Conservation (phyloP, 2,888 invertebrate species). For the Drosophila anomalata region DNA sequence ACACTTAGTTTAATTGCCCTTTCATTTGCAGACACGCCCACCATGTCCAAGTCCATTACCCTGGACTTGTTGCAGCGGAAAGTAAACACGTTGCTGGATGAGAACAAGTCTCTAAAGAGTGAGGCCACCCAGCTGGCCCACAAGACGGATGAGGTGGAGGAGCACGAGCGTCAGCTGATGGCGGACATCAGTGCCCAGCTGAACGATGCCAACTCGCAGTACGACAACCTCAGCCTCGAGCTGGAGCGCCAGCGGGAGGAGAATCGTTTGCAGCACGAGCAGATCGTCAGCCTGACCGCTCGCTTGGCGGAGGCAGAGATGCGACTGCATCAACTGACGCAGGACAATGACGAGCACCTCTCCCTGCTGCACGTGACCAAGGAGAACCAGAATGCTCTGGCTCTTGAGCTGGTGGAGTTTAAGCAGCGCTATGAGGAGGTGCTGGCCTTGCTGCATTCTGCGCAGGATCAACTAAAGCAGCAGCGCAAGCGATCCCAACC, state of each 20-base stretch:
- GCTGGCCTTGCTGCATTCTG: slow-evolving; percentile 92
- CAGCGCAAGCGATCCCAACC: slow-evolving; percentile 90
- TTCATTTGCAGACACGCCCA: slow-evolving; percentile 84
- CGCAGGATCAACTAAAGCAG: slow-evolving; percentile 93
- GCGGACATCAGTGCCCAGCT: slow-evolving; percentile 93
- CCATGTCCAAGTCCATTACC: slow-evolving; percentile 88
- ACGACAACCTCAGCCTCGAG: slow-evolving; percentile 86
- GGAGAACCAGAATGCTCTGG: slow-evolving; percentile 96
- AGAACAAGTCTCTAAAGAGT: slow-evolving; percentile 92
- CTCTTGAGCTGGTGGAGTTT: slow-evolving; percentile 94
- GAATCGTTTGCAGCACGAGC: slow-evolving; percentile 91
- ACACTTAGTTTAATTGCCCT: background rate
- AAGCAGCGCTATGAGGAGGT: slow-evolving; percentile 95
- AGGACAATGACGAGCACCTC: slow-evolving; percentile 94
- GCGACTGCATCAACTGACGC: slow-evolving; percentile 89
- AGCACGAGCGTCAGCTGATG: slow-evolving; percentile 93
- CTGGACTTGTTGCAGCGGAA: slow-evolving; percentile 93
- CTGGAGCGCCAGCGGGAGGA: slow-evolving; percentile 92
- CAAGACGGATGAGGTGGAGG: slow-evolving; percentile 94
- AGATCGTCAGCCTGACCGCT: slow-evolving; percentile 90
- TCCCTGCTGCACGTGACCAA: slow-evolving; percentile 93
- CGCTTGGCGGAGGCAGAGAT: slow-evolving; percentile 89
- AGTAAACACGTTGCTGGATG: slow-evolving; percentile 93
- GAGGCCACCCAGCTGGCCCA: slow-evolving; percentile 92
- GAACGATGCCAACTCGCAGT: slow-evolving; percentile 81